These are phyloP conservation scores for Nothoprocta pentlandii DNA, from an alignment of 2,113 vertebrate species.

Conservation along the genomic window DNA sequence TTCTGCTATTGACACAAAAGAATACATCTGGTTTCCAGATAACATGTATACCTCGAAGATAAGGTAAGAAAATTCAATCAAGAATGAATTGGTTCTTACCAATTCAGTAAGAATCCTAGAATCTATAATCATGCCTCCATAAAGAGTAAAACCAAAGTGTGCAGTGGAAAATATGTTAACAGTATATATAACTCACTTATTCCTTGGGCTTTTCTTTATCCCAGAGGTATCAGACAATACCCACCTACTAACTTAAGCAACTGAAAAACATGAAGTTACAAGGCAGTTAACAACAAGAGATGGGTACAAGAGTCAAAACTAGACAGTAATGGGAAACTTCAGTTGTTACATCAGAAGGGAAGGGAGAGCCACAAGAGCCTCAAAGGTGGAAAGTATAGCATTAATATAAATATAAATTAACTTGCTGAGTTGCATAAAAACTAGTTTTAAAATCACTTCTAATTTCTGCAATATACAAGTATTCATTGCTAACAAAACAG, in stretches of 20 bases:
- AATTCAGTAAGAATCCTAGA: neutral
- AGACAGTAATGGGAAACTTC: neutral
- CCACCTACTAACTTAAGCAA: neutral
- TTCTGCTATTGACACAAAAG: neutral
- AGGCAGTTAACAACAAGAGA: neutral
- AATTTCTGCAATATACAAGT: neutral
- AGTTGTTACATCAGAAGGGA: neutral
- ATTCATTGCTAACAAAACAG: neutral
- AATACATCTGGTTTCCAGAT: neutral
- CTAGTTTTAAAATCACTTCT: neutral
- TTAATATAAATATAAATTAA: neutral
- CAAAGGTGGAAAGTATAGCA: neutral
- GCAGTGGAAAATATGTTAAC: neutral
- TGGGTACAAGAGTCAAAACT: neutral
- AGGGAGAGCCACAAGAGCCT: neutral
- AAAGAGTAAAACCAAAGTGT: neutral
- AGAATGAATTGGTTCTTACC: neutral
- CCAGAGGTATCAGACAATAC: neutral
- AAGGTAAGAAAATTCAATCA: neutral
- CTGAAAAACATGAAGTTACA: neutral
- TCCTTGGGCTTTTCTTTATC: neutral
- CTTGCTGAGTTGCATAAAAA: neutral
- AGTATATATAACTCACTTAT: neutral
- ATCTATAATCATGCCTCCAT: neutral
- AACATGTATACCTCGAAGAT: too few species aligned